Evolutionary conservation across 2,113 vertebrate genomes (phyloP), one percentile per base, ranked within the genome.

Genomic region (Amphiprion ocellaris): DNA sequence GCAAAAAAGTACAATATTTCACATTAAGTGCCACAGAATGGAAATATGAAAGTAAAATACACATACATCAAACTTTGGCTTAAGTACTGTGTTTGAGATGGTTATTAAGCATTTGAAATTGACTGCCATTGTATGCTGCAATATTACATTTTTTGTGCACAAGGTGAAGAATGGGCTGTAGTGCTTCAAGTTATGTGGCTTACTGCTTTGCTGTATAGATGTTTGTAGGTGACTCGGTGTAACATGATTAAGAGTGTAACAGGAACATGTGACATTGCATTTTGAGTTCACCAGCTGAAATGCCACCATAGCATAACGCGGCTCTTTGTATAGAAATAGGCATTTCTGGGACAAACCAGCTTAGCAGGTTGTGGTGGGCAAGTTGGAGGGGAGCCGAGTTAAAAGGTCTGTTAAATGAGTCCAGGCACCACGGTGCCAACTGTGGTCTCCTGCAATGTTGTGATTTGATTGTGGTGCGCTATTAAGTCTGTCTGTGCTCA

Each of bases 401-500:
- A 82, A 87, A 87, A 90, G 65, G 14, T 68, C 69, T 39, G 52
- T 70, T 89, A 90, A 88, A 88, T 85, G 79, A 89, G 74, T 73
- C 67, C 71, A 5, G 61, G 64, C 72, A 52, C 80, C 2, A 23
- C 15, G n/a, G 79, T 75, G 80, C 84, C 80, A 78, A 77, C 86
- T 60, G 56, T 46, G 64, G 55, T 72, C 80, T 89, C 77, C 91
- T 91, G 86, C 83, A 92, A 87, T 68, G 72, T 81, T 86, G 81
- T 84, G 89, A 93, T 92, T 93, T 86, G 86, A 92, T 91, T 93
- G 90, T 86, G 78, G 71, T 55, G 61, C 12, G 16, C 85, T 88
- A 91, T 92, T 90, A 92, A 83, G 70, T 66, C 80, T 78, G 77
- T 85, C 83, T 86, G 82, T 77, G 69, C 86, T 88, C 77, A 86